Conservation (phyloP, 92 coral and sea anemone genomes). For the Phymanthus crucifer region DNA sequence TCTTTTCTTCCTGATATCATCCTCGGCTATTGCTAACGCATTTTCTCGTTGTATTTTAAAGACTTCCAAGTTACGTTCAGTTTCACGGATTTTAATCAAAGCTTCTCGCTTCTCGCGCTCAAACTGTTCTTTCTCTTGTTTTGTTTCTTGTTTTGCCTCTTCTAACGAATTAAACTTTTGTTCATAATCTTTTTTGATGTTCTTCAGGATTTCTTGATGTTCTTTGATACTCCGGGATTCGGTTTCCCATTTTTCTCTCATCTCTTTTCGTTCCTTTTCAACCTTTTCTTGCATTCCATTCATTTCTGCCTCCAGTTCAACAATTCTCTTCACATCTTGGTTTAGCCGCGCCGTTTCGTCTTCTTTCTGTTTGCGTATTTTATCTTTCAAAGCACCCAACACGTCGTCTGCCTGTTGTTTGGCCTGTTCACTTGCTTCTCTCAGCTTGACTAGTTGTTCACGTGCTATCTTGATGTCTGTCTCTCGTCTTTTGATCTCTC, state of each 20-base stretch:
- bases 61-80: conserved; percentile 54
- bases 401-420: conserved; percentile 81
- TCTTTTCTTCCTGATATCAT: conserved; percentile 67
- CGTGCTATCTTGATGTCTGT: conserved; percentile 66
- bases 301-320: conserved; percentile 78
- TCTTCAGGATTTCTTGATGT: conserved; percentile 59
- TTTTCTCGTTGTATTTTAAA: conserved; percentile 65
- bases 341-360: conserved; percentile 68
- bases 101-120: conserved; percentile 64
- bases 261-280: conserved; percentile 59
- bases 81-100: conserved; percentile 52
- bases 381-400: conserved; percentile 69
- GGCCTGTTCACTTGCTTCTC: conserved; percentile 64
- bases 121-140: conserved; percentile 71
- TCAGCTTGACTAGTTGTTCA: conserved; percentile 74
- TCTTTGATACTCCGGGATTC: conserved; percentile 64
- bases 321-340: conserved; percentile 74
- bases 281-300: conserved; percentile 61
- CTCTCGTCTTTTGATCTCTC: conserved; percentile 75
- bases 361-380: conserved; percentile 80
- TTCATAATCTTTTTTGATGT: conserved; percentile 68
- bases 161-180: conserved; percentile 70
- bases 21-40: conserved; percentile 58
- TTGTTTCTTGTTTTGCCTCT: conserved; percentile 68
- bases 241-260: conserved; percentile 73